Evolutionary conservation across 1,140 invertebrate species (phyloP), one percentile per base, ranked within the genome.

Genomic region (Platyura marginata): DNA sequence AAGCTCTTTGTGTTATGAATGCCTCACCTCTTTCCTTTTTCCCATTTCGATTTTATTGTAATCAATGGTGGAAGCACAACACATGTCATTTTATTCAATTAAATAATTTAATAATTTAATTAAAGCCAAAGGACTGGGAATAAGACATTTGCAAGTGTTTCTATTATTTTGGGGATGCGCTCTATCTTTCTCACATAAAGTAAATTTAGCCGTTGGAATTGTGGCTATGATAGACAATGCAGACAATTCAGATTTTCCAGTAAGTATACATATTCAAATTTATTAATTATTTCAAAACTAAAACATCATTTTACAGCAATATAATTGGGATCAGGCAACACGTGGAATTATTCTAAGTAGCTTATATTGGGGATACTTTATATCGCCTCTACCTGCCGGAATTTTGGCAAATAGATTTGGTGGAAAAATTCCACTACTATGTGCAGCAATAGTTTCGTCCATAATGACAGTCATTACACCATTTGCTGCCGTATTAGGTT

Each of bases 191-290:
- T 69, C 67, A n/a, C 69, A 75, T 49, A 60, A 78, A 41, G 72
- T 77, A 3, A 74, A 75, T 43, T 68, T 80, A 49, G 79, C 77
- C 13, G 74, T 81, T 33, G 75, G 70, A 2, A 70, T 81, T 21
- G 77, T 81, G 0, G 77, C 77, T 13, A 81, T 81, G 78, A 73
- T 68, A 1, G 61, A 73, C 18, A 42, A 23, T 35, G 2, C 6
- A 25, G 23, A 20, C 18, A 41, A 41, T 29, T 23, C 40, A n/a
- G n/a, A n/a, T n/a, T n/a, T n/a, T n/a, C n/a, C n/a, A n/a, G n/a
- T n/a, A 6, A 29, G 6, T 29, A 8, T 29, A 29, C 25, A 29
- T 29, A 29, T 8, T 29, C 25, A 29, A 8, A 6, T 29, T 13
- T 29, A 8, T n/a, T n/a, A 4, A 56, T 52, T 9, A 45, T 50